Evolutionary conservation across 2,888 invertebrate species (phyloP).

Genomic region (Actias luna): DNA sequence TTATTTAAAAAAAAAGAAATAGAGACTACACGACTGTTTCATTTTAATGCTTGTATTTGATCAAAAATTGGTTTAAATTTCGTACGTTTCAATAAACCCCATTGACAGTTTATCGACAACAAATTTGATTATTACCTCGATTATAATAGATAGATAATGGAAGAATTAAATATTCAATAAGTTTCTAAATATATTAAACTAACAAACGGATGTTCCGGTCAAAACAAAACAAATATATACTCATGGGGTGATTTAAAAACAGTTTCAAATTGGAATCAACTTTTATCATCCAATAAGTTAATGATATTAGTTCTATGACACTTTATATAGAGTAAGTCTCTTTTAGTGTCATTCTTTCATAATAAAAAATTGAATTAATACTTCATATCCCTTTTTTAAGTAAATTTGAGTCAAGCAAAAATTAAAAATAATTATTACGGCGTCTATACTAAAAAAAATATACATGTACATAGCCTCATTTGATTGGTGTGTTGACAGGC

Average conservation of each 20-base stretch:
- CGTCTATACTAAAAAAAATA: no score
- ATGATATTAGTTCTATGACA: not conserved
- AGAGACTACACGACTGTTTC: not conserved
- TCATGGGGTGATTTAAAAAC: not conserved
- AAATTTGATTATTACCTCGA: not conserved
- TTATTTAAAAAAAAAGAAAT: not conserved
- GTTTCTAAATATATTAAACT: not conserved
- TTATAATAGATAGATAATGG: not conserved
- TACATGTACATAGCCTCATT: not conserved
- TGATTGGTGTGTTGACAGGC: not conserved
- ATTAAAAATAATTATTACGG: no score
- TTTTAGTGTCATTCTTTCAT: no score
- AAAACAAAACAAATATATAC: not conserved
- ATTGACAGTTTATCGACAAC: not conserved
- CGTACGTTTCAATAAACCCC: not conserved
- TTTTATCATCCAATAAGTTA: not conserved
- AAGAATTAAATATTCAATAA: no score
- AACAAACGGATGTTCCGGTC: not conserved
- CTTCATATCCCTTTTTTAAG: no score
- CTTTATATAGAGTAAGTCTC: no score
- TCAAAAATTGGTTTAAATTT: not conserved
- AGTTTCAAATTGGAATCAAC: not conserved
- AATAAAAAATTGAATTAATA: no score
- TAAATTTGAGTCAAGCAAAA: no score
- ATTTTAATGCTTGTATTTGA: not conserved